These are phyloP conservation scores for Urocynchramus pylzowi DNA, from an alignment of 2,113 vertebrate genomes.

Conservation along the genomic window DNA sequence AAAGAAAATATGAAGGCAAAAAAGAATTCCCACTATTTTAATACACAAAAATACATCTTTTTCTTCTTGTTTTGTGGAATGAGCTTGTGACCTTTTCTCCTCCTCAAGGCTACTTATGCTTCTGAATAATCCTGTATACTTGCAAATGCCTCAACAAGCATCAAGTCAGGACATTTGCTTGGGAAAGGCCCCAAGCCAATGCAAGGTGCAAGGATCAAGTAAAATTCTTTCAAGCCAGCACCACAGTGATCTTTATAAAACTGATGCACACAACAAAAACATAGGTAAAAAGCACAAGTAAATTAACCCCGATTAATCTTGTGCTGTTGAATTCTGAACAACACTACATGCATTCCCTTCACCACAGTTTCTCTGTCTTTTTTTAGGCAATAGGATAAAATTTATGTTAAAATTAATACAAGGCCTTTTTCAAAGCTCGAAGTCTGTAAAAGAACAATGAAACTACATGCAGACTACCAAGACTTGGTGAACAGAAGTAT, in stretches of 20 bases:
- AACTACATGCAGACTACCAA: not conserved
- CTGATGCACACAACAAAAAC: not conserved
- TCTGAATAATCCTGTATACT: conserved; percentile 35
- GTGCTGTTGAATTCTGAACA: not conserved
- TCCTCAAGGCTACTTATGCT: conserved; percentile 55
- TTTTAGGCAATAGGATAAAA: not conserved
- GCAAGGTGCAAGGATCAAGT: conserved; percentile 58
- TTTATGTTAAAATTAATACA: not conserved
- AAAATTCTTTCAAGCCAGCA: conserved; percentile 44
- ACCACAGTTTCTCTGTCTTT: not conserved
- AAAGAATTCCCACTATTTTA: not conserved
- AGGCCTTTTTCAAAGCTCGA: not conserved
- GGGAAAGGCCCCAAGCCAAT: conserved; percentile 6
- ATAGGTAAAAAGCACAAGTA: not conserved
- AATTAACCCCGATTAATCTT: not conserved
- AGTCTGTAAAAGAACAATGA: not conserved
- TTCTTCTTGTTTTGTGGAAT: not conserved
- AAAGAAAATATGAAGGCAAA: not conserved
- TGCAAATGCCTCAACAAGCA: not conserved
- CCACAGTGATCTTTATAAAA: conserved; percentile 47
- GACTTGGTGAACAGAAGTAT: not conserved
- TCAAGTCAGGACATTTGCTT: not conserved
- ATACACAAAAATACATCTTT: not conserved
- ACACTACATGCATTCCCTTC: not conserved
- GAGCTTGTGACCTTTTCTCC: conserved; percentile 45